Evolutionary conservation across 2,797 vertebrate species (phyloP), one percentile per base, ranked within the genome.

Genomic region (Odontamblyopus rebecca): DNA sequence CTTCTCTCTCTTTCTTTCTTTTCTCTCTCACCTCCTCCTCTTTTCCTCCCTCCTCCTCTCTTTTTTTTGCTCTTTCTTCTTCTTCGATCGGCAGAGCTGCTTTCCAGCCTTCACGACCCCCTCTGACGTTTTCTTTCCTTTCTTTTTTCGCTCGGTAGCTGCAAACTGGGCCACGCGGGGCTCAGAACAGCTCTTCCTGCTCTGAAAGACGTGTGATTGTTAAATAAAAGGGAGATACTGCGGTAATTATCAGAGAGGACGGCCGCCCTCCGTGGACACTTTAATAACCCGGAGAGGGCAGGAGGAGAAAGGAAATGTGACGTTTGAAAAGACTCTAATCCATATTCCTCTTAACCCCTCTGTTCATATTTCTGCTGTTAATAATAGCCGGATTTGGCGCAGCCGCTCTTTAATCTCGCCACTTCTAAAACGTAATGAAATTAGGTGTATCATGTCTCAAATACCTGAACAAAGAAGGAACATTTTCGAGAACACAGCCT

Each of bases 151-250:
- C 81, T 88, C 88, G 76, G 85, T 76, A 68, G 81, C 53, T 30
- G 80, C 72, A 87, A 90, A 88, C 77, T 88, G 85, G 86, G 80
- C 84, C 87, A 90, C 81, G 87, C 78, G 84, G 73, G 85, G 76
- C 61, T 53, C 74, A 71, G 30, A 68, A 69, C 80, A 86, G 85
- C 81, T 83, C 67, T 79, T 79, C 80, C 82, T 70, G 79, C 62
- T 76, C 76, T 86, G 57, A 35, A 61, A 85, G 80, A 84, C 83
- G 67, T 73, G 68, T 84, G 85, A 82, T 88, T 84, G 86, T 85
- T 88, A 81, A 90, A 87, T 81, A 86, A 88, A 90, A 83, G 35
- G 76, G 73, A 80, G 78, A 82, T 83, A 78, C 82, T 85, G 67
- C 71, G 4, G 70, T 86, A 88, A 89, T 89, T 86, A 89, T 86